These are phyloP conservation scores for Sturnus vulgaris DNA, from an alignment of 2,113 vertebrate genomes.

Conservation along the genomic window DNA sequence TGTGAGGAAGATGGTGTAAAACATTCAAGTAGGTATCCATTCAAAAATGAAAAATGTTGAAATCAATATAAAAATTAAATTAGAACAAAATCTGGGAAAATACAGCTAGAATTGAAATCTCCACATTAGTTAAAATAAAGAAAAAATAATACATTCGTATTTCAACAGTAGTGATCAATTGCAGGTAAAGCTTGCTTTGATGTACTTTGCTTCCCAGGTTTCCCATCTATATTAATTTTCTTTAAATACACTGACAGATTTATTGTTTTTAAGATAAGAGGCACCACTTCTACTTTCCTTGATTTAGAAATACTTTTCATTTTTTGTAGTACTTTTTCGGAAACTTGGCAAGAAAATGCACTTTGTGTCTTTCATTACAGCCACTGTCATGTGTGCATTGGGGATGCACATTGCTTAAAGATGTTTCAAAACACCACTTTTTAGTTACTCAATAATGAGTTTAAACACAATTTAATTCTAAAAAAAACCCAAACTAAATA, in stretches of 20 bases:
- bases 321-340: neutral
- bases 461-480: neutral
- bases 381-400: neutral
- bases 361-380: neutral
- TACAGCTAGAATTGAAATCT: neutral
- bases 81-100: neutral
- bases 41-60: neutral
- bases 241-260: neutral
- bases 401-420: neutral
- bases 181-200: neutral
- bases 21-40: neutral
- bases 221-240: neutral
- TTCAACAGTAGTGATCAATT: neutral
- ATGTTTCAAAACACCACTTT: neutral
- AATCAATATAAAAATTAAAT: neutral
- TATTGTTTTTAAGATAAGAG: neutral
- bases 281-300: neutral
- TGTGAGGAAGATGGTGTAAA: neutral
- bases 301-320: neutral
- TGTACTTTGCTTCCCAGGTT: neutral
- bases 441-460: neutral
- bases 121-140: neutral
- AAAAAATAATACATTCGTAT: neutral
- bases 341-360: neutral
- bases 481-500: neutral